Conservation (phyloP, 2,113 vertebrate species). For the Nesogale talazaci region DNA sequence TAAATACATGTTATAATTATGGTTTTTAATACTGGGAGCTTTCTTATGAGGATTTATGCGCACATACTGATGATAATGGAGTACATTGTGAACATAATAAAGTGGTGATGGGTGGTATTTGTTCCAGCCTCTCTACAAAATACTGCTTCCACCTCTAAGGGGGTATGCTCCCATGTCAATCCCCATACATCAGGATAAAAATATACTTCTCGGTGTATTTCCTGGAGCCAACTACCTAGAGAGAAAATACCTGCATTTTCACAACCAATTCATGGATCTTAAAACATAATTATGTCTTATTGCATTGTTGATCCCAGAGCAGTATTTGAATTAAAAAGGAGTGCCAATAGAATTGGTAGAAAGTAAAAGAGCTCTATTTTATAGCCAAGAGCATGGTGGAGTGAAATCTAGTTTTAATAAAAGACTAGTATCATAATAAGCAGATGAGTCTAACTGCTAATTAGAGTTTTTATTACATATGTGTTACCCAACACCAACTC, state of each 20-base stretch:
- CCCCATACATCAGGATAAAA: constrained; percentile 78
- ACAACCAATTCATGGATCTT: constrained; percentile 82
- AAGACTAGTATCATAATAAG: constrained; percentile 82
- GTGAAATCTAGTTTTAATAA: constrained; percentile 83
- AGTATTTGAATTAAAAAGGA: constrained; percentile 84
- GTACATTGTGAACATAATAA: constrained; percentile 82
- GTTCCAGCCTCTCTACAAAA: constrained; percentile 76
- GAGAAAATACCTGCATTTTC: constrained; percentile 83
- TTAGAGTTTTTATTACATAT: constrained; percentile 81
- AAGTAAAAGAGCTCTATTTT: constrained; percentile 82
- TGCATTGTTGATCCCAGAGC: constrained; percentile 84
- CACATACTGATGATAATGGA: constrained; percentile 84
- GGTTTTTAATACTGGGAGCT: constrained; percentile 79
- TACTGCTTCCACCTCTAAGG: constrained; percentile 74
- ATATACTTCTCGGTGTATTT: constrained; percentile 79
- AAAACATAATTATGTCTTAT: constrained; percentile 85
- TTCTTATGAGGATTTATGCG: constrained; percentile 84
- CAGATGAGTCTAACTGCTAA: constrained; percentile 80
- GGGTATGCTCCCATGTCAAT: constrained; percentile 77
- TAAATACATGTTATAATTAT: constrained; percentile 76
- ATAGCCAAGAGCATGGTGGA: constrained; percentile 77
- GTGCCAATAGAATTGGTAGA: constrained; percentile 79
- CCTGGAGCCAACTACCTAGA: constrained; percentile 78
- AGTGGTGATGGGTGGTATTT: constrained; percentile 80
- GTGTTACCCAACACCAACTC: constrained; percentile 73